Evolutionary conservation across 2,113 vertebrate genomes (phyloP).

Genomic region (Trematocara variabile): DNA sequence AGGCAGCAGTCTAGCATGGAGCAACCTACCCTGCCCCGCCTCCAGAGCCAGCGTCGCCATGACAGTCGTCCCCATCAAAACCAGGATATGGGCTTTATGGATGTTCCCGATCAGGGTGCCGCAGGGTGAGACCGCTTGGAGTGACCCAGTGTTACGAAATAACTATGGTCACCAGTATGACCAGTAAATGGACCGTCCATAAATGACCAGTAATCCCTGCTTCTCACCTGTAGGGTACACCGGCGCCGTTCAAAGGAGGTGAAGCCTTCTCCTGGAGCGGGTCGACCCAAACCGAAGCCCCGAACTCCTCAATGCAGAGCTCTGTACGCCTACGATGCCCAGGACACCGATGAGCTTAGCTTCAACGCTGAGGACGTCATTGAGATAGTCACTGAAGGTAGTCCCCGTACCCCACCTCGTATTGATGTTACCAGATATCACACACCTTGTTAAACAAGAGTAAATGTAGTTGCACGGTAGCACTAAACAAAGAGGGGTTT

Average conservation of each 20-base stretch:
- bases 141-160: neutral
- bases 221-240: conserved; percentile 62
- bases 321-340: conserved; percentile 82
- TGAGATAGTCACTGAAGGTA: conserved; percentile 79
- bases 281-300: conserved; percentile 73
- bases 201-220: neutral
- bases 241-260: conserved; percentile 76
- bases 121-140: conserved; percentile 71
- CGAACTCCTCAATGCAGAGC: conserved; percentile 74
- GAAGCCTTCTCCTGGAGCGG: conserved; percentile 75
- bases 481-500: neutral
- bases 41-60: conserved; percentile 44
- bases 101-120: conserved; percentile 79
- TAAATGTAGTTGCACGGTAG: neutral
- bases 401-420: fast-evolving
- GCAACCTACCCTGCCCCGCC: conserved; percentile 76
- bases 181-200: neutral
- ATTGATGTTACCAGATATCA: neutral
- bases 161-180: neutral
- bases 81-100: conserved; percentile 78
- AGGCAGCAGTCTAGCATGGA: conserved; percentile 77
- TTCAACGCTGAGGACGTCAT: conserved; percentile 79
- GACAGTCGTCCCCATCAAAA: neutral
- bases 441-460: neutral
- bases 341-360: conserved; percentile 84